Percentiles rank a stretch among this genome's conserved stretches.
Conservation (phyloP, 2,113 vertebrate species). For the Cacatua alba region DNA sequence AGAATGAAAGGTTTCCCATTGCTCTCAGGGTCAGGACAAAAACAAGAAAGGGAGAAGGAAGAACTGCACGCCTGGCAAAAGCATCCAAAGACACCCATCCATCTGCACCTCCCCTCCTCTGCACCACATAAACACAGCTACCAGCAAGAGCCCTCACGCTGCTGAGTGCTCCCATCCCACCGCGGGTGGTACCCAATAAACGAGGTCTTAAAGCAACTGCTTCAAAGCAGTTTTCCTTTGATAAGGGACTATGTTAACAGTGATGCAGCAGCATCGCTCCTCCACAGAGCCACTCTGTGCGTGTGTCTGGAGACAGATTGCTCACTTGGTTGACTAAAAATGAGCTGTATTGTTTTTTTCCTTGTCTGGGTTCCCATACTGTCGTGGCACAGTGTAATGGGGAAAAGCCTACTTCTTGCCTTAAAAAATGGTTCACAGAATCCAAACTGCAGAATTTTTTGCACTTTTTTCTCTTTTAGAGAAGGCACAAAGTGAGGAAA, state of each 20-base stretch:
- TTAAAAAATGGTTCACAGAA: background rate
- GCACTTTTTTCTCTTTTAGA: background rate
- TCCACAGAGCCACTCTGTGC: accelerated
- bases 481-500: background rate
- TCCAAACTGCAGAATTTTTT: background rate
- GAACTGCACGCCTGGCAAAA: background rate
- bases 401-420: background rate
- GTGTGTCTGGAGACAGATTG: background rate
- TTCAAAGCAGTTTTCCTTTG: background rate
- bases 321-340: background rate
- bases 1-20: background rate
- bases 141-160: background rate
- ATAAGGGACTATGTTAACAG: background rate
- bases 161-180: background rate
- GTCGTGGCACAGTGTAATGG: background rate
- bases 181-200: background rate
- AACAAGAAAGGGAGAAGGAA: background rate
- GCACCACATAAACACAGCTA: background rate
- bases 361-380: background rate
- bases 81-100: background rate
- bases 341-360: background rate
- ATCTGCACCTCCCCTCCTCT: background rate
- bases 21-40: background rate
- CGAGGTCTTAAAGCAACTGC: background rate
- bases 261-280: accelerated